Base-by-base conservation (phyloP, 2,888 invertebrate genomes). In the Cepaea hortensis region DNA sequence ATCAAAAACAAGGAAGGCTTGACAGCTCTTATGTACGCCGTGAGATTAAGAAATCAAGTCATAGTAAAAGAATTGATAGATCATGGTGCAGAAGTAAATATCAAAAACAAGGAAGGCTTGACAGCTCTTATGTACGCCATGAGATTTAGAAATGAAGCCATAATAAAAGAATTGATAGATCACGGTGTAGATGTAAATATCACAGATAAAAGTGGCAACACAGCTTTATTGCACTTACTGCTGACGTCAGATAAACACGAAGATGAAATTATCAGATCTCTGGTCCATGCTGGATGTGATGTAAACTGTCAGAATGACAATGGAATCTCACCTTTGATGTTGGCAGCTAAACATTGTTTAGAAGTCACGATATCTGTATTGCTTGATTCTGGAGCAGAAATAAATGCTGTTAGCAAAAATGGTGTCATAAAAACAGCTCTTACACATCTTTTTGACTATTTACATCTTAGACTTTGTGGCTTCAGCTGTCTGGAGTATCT, bases 271-370 rank as follows among this genome's bases (percentile, higher is more conserved):
- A 46, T 81, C n/a, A 70, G 1, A 68, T 6, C 23, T 70, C 48
- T 81, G n/a, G 62, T 83, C 4, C 20, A 50, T 0, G 75, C 73
- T 20, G 61, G 75, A 15, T 23, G 73, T 62, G 20, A 83, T 83
- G 62, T 83, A 5, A 83, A 83, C 62, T 65, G 72, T 18, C 23
- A 61, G 20, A 83, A 83, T 62, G 55, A 83, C 46, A 61, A 61
- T 55, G 83, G 75, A 0, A 4, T 75, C 9, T 73, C 83, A 61
- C 61, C 75, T 20, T 46, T 83, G 62, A 83, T 83, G 83, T 1
- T 75, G 6, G 83, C 82, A 13, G 48, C 11, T 50, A 0, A n/a
- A 15, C 3, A 62, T 11, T 23, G 3, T 23, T 4, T 23, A 3
- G 3, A 15, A 15, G 46, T 5, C 5, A 2, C 23, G 0, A 23